These are phyloP conservation scores for Sternotherus odoratus DNA, from an alignment of 2,797 vertebrate genomes.

Conservation along the genomic window DNA sequence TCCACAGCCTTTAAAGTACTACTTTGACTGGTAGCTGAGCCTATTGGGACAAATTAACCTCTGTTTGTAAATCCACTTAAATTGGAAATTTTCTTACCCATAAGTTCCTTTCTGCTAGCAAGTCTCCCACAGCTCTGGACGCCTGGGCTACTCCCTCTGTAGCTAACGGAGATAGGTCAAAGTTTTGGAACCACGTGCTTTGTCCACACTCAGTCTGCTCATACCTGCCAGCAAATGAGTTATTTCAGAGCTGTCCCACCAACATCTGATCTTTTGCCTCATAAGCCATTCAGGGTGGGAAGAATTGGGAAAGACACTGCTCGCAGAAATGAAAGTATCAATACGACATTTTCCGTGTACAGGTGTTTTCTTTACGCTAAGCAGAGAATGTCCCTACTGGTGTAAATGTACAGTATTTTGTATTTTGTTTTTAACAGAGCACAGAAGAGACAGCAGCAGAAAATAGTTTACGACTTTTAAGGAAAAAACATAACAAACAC, in stretches of 20 bases:
- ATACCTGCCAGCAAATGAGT: no score
- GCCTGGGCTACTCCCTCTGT: background rate
- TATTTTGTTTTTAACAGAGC: conserved; percentile 51
- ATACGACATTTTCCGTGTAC: no score
- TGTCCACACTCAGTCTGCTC: no score
- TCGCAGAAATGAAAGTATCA: no score
- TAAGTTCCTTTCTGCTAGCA: background rate
- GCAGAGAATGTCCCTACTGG: background rate
- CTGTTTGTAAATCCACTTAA: background rate
- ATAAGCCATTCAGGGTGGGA: no score
- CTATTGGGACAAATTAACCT: background rate
- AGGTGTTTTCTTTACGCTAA: background rate
- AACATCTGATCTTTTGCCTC: no score
- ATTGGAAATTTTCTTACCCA: background rate
- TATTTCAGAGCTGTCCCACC: no score
- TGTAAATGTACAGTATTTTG: background rate
- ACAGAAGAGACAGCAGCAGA: conserved; percentile 54
- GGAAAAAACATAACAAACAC: conserved; percentile 57
- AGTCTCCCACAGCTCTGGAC: background rate
- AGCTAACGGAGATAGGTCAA: no score
- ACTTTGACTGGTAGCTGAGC: background rate
- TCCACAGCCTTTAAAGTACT: background rate
- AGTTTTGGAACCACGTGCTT: no score
- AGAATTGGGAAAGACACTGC: no score
- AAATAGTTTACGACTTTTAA: conserved; percentile 32